A percentile compares a stretch with the other conserved stretches of the same genome.
These are phyloP conservation scores for Drosophila ambigua DNA, from an alignment of 1,140 invertebrate genomes.

Conservation along the genomic window DNA sequence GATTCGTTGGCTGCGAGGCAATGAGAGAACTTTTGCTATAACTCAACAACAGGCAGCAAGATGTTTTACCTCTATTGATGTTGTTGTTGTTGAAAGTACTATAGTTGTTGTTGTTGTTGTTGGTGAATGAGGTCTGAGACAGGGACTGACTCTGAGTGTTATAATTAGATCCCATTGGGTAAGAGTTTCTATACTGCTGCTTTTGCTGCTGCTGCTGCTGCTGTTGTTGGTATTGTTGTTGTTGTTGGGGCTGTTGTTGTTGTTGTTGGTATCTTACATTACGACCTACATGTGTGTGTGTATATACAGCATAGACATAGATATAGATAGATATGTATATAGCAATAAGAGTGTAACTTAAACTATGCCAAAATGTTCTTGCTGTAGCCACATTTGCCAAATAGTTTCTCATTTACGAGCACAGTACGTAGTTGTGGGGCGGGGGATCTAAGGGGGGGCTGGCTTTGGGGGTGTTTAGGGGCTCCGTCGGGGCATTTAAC, in stretches of 20 bases:
- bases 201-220: slow-evolving; percentile 55
- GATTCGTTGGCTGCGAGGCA: slow-evolving; percentile 14
- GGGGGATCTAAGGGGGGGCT: too few species aligned
- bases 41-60: slow-evolving; percentile 17
- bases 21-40: slow-evolving; percentile 16
- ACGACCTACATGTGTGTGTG: slow-evolving; percentile 53
- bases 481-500: slow-evolving; percentile 4
- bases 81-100: slow-evolving; percentile 59
- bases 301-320: slow-evolving; percentile 24
- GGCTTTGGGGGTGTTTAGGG: too few species aligned
- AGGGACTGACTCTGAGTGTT: slow-evolving; percentile 63
- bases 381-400: slow-evolving; percentile 49
- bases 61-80: slow-evolving; percentile 71
- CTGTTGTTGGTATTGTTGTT: slow-evolving; percentile 40
- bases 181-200: slow-evolving; percentile 78
- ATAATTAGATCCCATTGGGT: slow-evolving; percentile 70
- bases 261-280: slow-evolving; percentile 70
- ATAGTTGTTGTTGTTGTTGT: slow-evolving; percentile 39
- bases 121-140: slow-evolving; percentile 42
- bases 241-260: slow-evolving; percentile 46
- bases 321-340: slow-evolving; percentile 12
- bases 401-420: slow-evolving; percentile 35
- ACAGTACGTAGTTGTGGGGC: slow-evolving; percentile 19
- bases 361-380: slow-evolving; percentile 40
- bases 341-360: slow-evolving; percentile 27